Percentiles rank a stretch among this genome's conserved stretches.
Evolutionary conservation across 2,797 vertebrate genomes (phyloP).

Genomic region (Gobionotothen gibberifrons): DNA sequence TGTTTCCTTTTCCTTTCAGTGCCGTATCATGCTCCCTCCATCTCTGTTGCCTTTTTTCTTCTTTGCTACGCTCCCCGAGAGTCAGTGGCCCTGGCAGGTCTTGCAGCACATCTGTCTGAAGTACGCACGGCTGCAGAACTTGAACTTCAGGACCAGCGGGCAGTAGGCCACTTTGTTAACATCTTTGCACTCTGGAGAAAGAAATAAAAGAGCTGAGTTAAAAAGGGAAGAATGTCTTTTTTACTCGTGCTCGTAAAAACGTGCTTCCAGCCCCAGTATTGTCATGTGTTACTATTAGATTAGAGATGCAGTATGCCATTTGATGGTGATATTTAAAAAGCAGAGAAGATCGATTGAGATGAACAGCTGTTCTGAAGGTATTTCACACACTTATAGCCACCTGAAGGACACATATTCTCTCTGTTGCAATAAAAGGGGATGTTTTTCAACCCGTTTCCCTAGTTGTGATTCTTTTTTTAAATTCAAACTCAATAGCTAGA

Average conservation of each 20-base stretch:
- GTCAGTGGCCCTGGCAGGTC: constrained; percentile 99
- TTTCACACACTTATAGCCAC: neutral
- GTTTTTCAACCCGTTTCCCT: neutral
- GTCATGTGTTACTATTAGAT: neutral
- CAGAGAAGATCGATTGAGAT: neutral
- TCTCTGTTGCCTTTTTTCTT: constrained; percentile 57
- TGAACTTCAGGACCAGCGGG: constrained; percentile 99
- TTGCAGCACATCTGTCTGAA: constrained; percentile 99
- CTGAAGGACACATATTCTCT: no score
- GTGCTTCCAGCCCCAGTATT: neutral
- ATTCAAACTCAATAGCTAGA: neutral
- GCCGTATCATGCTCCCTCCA: constrained; percentile 46
- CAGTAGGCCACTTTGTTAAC: constrained; percentile 99
- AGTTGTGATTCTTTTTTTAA: neutral
- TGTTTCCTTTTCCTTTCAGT: constrained; percentile 47
- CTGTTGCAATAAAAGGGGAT: neutral
- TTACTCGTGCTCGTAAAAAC: constrained; percentile 8
- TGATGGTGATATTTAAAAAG: neutral
- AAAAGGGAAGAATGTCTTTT: neutral
- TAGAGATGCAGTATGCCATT: neutral
- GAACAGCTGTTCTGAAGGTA: neutral
- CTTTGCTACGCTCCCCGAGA: constrained; percentile 42
- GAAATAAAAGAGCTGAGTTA: constrained; percentile 23
- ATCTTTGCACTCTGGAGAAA: constrained; percentile 95
- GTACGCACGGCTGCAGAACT: constrained; percentile 99